phyloP scores from a whole-genome alignment of 2,888 invertebrate species.

The Steinernema hermaphroditum region DNA sequence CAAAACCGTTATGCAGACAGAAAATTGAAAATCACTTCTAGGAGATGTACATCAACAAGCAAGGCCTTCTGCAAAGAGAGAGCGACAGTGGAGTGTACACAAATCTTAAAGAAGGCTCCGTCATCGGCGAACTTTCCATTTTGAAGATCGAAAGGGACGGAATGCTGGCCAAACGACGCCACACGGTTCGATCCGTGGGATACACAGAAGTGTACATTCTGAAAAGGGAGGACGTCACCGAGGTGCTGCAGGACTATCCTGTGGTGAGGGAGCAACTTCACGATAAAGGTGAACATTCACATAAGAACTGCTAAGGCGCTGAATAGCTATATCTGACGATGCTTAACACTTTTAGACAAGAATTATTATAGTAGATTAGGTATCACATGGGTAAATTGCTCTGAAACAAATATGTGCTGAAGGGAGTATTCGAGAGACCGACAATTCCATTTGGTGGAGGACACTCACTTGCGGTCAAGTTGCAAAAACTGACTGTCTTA shows the following conservation, averaged over 20 bases:
- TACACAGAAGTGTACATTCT: slow-evolving; percentile 63
- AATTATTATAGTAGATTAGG: no score
- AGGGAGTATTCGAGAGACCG: no score
- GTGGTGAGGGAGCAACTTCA: slow-evolving; percentile 21
- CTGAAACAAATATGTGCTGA: no score
- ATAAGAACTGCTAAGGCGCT: no score
- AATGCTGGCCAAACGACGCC: slow-evolving; percentile 36
- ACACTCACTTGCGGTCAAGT: no score
- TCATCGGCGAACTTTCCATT: slow-evolving; percentile 60
- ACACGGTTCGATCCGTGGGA: slow-evolving; percentile 46
- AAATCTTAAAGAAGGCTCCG: slow-evolving; percentile 49
- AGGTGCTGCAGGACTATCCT: slow-evolving; percentile 49
- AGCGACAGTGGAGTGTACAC: slow-evolving; percentile 40
- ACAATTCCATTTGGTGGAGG: no score
- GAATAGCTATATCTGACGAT: no score
- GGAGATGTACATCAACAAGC: slow-evolving; percentile 62
- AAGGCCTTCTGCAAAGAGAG: slow-evolving; percentile 48
- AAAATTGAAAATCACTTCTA: slow-evolving; percentile 34
- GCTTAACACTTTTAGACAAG: no score
- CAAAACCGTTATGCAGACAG: no score
- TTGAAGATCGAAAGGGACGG: slow-evolving; percentile 38
- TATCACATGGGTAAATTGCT: no score
- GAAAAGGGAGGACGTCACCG: slow-evolving; percentile 55
- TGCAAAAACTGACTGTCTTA: no score
- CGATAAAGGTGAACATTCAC: neutral